Percentiles rank a stretch among this genome's conserved stretches.
Evolutionary conservation across 2,113 vertebrate species (phyloP).

Genomic region (Rhea pennata): DNA sequence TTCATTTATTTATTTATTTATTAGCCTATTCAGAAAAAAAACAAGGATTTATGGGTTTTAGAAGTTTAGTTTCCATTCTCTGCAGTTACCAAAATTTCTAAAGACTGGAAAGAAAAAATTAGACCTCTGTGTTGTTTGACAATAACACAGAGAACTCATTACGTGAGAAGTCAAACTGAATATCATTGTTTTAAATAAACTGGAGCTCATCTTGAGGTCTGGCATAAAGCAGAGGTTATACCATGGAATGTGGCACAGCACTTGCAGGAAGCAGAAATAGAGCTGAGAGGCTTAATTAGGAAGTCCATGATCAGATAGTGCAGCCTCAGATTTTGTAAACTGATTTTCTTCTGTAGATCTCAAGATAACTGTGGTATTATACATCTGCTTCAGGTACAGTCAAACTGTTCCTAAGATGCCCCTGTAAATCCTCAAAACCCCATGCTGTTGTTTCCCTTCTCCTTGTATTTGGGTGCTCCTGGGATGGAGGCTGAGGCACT

Average conservation of each 20-base stretch:
- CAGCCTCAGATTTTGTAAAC: background rate
- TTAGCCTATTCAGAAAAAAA: background rate
- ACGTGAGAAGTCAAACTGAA: background rate
- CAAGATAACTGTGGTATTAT: background rate
- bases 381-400: background rate
- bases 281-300: background rate
- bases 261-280: background rate
- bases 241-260: background rate
- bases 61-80: conserved; percentile 19
- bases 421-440: background rate
- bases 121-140: background rate
- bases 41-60: background rate
- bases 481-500: background rate
- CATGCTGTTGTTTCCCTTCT: background rate
- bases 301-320: background rate
- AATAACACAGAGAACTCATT: conserved; percentile 1
- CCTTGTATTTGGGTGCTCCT: background rate
- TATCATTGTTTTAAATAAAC: background rate
- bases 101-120: background rate
- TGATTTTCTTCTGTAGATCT: background rate
- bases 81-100: background rate
- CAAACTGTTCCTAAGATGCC: background rate
- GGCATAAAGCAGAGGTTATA: background rate
- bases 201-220: conserved; percentile 28
- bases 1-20: background rate